phyloP scores from a whole-genome alignment of 2,113 vertebrate species.

The Cyanoramphus novaezelandiae region DNA sequence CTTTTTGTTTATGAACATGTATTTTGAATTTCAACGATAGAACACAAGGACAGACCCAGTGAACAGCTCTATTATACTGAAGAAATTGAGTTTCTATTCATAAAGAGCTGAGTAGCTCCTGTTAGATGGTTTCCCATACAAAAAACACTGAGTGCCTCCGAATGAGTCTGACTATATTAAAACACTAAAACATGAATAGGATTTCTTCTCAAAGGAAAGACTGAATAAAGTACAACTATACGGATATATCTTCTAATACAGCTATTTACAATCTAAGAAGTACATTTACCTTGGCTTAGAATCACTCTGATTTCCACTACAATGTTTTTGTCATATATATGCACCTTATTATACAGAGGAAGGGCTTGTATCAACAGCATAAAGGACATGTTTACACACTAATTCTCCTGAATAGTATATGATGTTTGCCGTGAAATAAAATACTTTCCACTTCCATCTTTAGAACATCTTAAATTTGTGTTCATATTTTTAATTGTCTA shows the following conservation, averaged over 20 bases:
- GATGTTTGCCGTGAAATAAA: not conserved
- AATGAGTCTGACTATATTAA: constrained; percentile 71
- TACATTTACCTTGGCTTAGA: constrained; percentile 78
- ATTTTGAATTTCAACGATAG: constrained; percentile 43
- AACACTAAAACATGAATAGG: constrained; percentile 76
- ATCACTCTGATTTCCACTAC: constrained; percentile 49
- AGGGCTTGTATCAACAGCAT: not conserved
- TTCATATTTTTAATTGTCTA: not conserved
- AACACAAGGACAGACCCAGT: constrained; percentile 70
- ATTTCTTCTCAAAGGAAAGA: constrained; percentile 71
- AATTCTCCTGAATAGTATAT: not conserved
- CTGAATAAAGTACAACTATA: constrained; percentile 72
- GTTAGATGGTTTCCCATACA: constrained; percentile 69
- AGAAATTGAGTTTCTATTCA: constrained; percentile 71
- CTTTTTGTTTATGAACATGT: constrained; percentile 37
- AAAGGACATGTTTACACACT: not conserved
- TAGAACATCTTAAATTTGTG: not conserved
- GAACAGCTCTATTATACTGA: constrained; percentile 67
- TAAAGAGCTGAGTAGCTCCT: constrained; percentile 59
- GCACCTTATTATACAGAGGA: not conserved
- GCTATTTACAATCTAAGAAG: constrained; percentile 64
- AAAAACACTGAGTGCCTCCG: constrained; percentile 65
- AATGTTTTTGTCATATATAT: constrained; percentile 59
- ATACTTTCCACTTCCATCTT: not conserved
- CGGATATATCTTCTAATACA: constrained; percentile 66